Conservation (phyloP, 1,140 invertebrate genomes). For the Lasaia peninsularis region DNA sequence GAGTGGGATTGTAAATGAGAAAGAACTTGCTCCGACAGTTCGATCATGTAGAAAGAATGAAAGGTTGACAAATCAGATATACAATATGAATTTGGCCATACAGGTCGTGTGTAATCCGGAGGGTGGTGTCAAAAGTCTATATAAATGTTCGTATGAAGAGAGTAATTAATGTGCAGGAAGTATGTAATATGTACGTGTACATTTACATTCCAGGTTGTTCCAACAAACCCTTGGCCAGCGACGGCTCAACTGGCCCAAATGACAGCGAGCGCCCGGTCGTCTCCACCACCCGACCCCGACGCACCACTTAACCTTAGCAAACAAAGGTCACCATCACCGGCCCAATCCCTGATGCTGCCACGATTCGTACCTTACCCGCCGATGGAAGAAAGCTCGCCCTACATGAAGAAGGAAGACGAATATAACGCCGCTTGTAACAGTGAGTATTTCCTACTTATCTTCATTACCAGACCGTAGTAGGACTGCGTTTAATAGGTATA, state of each 20-base stretch:
- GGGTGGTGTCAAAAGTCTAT: no score
- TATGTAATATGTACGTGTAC: background rate
- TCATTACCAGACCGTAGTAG: no score
- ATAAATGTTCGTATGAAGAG: no score
- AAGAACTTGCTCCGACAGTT: no score
- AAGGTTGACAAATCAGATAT: no score
- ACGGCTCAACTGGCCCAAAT: conserved; percentile 62
- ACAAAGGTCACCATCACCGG: conserved; percentile 81
- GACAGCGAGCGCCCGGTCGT: conserved; percentile 51
- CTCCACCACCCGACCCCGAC: conserved; percentile 81
- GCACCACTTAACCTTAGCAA: conserved; percentile 93
- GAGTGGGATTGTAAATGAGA: no score
- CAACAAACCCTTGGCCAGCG: conserved; percentile 47
- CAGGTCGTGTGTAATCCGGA: no score
- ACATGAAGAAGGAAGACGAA: conserved; percentile 80
- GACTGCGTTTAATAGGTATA: no score
- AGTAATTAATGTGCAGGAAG: no score
- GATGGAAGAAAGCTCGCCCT: conserved; percentile 56
- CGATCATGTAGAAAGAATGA: no score
- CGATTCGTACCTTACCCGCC: conserved; percentile 65
- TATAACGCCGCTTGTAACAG: conserved; percentile 80
- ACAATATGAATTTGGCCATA: no score
- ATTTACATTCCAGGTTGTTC: conserved; percentile 37
- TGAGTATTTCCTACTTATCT: conserved; percentile 62
- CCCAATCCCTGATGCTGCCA: conserved; percentile 72